A percentile compares a stretch with the other conserved stretches of the same genome.
phyloP scores from a whole-genome alignment of 1,140 invertebrate genomes.

The Drosophila subpulchrella region DNA sequence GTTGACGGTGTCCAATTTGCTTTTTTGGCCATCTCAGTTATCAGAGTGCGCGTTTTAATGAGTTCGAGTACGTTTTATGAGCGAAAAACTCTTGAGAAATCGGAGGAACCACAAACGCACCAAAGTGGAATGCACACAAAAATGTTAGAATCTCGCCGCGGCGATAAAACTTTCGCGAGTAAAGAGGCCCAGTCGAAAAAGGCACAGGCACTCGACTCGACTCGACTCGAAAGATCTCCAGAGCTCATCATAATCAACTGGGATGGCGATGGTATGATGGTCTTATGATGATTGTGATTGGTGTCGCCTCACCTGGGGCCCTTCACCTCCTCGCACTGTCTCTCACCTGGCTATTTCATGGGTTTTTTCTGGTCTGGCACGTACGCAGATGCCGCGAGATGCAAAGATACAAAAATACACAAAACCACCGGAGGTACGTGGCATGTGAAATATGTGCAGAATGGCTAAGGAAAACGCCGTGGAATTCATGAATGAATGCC shows the following conservation, averaged over 20 bases:
- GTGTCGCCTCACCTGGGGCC: slow-evolving; percentile 67
- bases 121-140: slow-evolving; percentile 82
- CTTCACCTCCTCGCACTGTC: slow-evolving; percentile 12
- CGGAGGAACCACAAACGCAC: slow-evolving; percentile 57
- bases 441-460: slow-evolving; percentile 60
- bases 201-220: slow-evolving; percentile 20
- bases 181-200: slow-evolving; percentile 14
- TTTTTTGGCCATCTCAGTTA: slow-evolving; percentile 73
- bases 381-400: slow-evolving; percentile 34
- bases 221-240: slow-evolving; percentile 29
- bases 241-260: slow-evolving; percentile 74
- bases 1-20: slow-evolving; percentile 39
- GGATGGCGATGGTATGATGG: slow-evolving; percentile 53
- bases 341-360: background rate
- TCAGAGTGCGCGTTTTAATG: slow-evolving; percentile 82
- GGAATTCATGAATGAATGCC: slow-evolving; percentile 78
- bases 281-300: slow-evolving; percentile 82
- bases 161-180: slow-evolving; percentile 74
- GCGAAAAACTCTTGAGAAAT: slow-evolving; percentile 71
- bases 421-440: slow-evolving; percentile 47
- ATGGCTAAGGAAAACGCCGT: slow-evolving; percentile 31
- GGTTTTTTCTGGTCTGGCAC: slow-evolving; percentile 50
- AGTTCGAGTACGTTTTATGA: slow-evolving; percentile 83
- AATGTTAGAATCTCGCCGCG: slow-evolving; percentile 81
- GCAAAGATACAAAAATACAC: slow-evolving; percentile 31